These are phyloP conservation scores for Drosophila albomicans DNA, from an alignment of 1,140 invertebrate genomes.

Conservation along the genomic window DNA sequence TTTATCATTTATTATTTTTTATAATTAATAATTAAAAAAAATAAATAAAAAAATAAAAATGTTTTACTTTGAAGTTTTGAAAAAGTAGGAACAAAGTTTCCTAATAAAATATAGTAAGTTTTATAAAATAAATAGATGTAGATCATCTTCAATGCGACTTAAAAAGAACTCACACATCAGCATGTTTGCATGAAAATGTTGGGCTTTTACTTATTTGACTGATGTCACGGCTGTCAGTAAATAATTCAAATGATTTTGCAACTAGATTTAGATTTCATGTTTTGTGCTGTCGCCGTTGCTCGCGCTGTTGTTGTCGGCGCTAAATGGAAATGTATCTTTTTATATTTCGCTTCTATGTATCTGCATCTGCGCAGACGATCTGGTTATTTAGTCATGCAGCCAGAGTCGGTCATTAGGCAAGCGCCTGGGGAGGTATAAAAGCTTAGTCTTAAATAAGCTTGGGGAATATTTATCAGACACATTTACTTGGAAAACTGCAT, in stretches of 20 bases:
- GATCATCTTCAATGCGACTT: slow-evolving; percentile 13
- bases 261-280: slow-evolving; percentile 65
- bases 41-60: too few relatives aligned
- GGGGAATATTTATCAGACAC: slow-evolving; percentile 31
- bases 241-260: slow-evolving; percentile 68
- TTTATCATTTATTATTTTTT: too few relatives aligned
- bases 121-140: not conserved
- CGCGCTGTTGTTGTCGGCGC: slow-evolving; percentile 13
- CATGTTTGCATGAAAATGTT: slow-evolving; percentile 23
- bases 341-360: slow-evolving; percentile 3
- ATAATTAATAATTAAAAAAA: too few relatives aligned
- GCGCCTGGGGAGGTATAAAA: slow-evolving; percentile 48
- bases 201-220: slow-evolving; percentile 40
- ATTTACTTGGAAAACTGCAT: slow-evolving; percentile 45
- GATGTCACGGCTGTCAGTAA: slow-evolving; percentile 62
- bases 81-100: too few relatives aligned
- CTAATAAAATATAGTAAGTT: not conserved
- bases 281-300: slow-evolving; percentile 17
- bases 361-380: slow-evolving; percentile 29
- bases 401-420: slow-evolving; percentile 48
- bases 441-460: slow-evolving; percentile 4
- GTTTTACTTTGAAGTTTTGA: too few relatives aligned
- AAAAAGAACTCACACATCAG: not conserved
- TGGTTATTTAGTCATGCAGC: slow-evolving; percentile 29
- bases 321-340: slow-evolving; percentile 55